Conservation (phyloP, 2,888 invertebrate genomes). For the Cephonodes hylas region DNA sequence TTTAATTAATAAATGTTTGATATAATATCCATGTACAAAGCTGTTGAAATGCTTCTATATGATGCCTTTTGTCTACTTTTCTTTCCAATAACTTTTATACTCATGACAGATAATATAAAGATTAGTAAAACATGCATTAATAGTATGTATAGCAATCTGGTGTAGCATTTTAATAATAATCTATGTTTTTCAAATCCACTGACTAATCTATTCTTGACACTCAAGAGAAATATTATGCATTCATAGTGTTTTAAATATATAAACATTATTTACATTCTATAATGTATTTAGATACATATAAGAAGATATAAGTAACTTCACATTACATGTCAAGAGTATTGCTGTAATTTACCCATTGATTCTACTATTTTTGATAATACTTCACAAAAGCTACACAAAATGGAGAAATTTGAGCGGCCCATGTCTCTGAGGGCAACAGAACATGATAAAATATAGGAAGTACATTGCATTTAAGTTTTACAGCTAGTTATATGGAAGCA, state of each 20-base stretch:
- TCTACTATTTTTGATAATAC: background rate
- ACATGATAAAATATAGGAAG: background rate
- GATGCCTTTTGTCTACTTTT: background rate
- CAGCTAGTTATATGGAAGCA: conserved; percentile 23
- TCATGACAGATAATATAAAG: background rate
- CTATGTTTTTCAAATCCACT: no score
- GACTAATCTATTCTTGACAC: no score
- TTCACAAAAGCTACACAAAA: background rate
- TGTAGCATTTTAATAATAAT: no score
- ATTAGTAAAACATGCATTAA: background rate
- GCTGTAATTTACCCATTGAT: background rate
- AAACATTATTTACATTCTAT: no score
- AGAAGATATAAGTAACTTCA: no score
- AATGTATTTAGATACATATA: no score
- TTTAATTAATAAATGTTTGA: background rate
- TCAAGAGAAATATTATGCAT: no score
- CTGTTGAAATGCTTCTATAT: background rate
- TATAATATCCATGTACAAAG: background rate
- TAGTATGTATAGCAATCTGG: no score
- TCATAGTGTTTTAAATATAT: no score
- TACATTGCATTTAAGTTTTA: conserved; percentile 8
- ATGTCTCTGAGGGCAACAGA: background rate
- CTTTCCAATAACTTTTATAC: background rate
- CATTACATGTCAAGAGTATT: background rate
- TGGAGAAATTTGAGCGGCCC: background rate